Evolutionary conservation across 2,113 vertebrate species (phyloP).

Genomic region (Micromys minutus): DNA sequence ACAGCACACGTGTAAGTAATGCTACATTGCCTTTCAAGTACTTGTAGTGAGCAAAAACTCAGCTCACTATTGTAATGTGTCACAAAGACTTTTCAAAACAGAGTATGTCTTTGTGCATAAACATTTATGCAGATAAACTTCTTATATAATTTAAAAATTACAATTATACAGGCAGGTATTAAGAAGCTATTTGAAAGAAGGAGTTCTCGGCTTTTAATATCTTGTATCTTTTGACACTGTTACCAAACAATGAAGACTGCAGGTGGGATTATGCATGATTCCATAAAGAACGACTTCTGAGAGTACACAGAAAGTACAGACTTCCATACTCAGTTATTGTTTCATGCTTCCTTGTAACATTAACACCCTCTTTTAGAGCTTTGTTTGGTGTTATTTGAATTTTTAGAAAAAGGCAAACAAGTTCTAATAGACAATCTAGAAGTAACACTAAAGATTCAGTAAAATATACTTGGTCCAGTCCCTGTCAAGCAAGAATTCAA

Average conservation of each 20-base stretch:
- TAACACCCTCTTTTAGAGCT: not conserved
- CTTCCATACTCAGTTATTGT: not conserved
- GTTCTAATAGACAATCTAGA: not conserved
- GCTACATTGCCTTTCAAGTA: not conserved
- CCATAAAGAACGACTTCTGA: not conserved
- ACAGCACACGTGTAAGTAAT: not conserved
- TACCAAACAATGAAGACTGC: not conserved
- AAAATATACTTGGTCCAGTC: not conserved
- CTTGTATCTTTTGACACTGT: not conserved
- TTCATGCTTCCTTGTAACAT: not conserved
- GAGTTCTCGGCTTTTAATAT: slow-evolving; percentile 36
- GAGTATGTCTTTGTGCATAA: not conserved
- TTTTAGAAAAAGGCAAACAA: not conserved
- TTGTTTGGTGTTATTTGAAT: not conserved
- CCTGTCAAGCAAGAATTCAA: not conserved
- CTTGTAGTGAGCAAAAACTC: not conserved
- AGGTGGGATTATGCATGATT: not conserved
- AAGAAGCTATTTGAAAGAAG: slow-evolving; percentile 4
- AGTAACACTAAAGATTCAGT: not conserved
- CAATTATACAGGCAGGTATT: not conserved
- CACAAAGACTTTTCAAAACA: not conserved
- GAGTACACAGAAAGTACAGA: slow-evolving; percentile 1
- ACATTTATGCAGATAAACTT: not conserved
- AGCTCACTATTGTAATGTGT: not conserved
- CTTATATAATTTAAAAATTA: not conserved